These are phyloP conservation scores for Sapajus apella DNA, from an alignment of 2,113 vertebrate species.

Conservation along the genomic window DNA sequence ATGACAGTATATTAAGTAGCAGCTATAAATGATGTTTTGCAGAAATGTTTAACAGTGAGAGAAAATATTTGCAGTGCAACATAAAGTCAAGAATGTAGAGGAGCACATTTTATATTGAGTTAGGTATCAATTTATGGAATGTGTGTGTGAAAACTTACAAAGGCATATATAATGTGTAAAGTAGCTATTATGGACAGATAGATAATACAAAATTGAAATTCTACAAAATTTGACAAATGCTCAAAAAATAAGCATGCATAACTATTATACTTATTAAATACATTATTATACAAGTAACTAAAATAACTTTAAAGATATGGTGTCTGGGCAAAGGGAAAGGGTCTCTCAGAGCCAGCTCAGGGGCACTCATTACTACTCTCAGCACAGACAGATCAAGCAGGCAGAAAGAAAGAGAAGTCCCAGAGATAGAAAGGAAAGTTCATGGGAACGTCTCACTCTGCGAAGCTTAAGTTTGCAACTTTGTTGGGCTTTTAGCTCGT, in stretches of 20 bases:
- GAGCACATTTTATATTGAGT: not conserved
- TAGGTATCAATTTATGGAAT: not conserved
- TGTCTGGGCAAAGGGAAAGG: not conserved
- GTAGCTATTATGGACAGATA: not conserved
- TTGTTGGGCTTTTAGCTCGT: not conserved
- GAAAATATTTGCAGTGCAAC: not conserved
- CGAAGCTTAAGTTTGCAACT: not conserved
- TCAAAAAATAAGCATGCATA: not conserved
- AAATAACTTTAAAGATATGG: not conserved
- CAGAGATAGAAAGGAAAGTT: not conserved
- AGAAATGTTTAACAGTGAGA: not conserved
- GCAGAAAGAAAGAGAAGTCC: not conserved
- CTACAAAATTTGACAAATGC: not conserved
- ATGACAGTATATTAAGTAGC: not conserved
- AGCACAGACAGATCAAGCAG: not conserved
- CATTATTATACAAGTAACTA: not conserved
- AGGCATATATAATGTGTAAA: not conserved
- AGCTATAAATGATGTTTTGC: not conserved
- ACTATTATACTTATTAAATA: not conserved
- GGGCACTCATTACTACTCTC: too few relatives aligned
- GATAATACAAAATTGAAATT: not conserved
- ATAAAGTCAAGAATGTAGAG: not conserved
- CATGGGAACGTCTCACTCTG: rapidly evolving
- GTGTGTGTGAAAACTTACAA: not conserved
- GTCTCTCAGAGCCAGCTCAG: not conserved